Base-by-base conservation (phyloP, 2,888 invertebrate genomes). In the Lepidochrysops patricia region DNA sequence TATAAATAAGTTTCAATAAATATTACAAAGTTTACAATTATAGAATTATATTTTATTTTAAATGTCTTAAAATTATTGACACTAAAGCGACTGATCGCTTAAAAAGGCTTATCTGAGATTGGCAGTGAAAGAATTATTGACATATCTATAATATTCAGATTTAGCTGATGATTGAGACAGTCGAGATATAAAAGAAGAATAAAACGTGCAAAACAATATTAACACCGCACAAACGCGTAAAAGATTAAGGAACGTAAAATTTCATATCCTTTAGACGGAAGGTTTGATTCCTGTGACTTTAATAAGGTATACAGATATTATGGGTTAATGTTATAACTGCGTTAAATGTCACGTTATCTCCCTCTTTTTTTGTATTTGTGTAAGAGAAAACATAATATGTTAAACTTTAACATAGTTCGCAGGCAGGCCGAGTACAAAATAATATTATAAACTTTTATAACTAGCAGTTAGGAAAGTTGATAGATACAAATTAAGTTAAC, bases 131-230 rank as follows among this genome's bases (percentile, higher is more conserved):
- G 43, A 19, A 43, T 43, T 43, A 43, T 43, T 43, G 43, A 43
- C 43, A 23, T n/a, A n/a, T 29, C 29, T 9, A 29, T 29, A 29
- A 29, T 23, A 43, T 43, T 43, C 43, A 1, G 43, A 19, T 43
- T 43, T 19, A 43, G 4, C 29, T 29, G 29, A 29, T 29, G 7
- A 43, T 43, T 43, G 43, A 23, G 43, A 43, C 43, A 43, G 43
- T 43, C 43, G 43, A 19, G 29, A 19, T 12, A 43, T 43, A 43
- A 43, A 43, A 23, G 9, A 43, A 19, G 6, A 43, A 43, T 43
- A 43, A 43, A 43, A 43, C n/a, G 43, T 43, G 9, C 43, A 23
- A 43, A 43, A 43, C 43, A 43, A 43, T 43, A 43, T 43, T 43
- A 43, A 23, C 43, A 43, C 9, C 43, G 43, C 9, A 29, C 29